These are phyloP conservation scores for Orussus abietinus DNA, from an alignment of 1,140 invertebrate species.

Conservation along the genomic window DNA sequence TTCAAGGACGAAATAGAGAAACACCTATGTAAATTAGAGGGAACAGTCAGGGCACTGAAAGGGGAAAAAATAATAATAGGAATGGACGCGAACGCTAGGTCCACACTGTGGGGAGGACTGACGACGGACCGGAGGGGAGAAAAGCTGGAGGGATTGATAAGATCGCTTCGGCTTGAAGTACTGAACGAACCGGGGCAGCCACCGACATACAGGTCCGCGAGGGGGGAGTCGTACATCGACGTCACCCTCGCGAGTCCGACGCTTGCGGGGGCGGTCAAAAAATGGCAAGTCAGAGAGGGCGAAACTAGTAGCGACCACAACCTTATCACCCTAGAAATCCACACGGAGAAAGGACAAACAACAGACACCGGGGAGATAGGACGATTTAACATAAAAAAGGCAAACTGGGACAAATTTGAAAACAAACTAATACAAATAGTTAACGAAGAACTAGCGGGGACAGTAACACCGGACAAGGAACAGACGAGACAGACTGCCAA, in stretches of 20 bases:
- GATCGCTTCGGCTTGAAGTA: not conserved
- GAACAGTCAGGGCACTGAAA: not conserved
- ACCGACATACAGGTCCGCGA: not conserved
- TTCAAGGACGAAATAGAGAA: too few relatives aligned
- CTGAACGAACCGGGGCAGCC: constrained; percentile 4
- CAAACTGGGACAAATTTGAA: constrained; percentile 16
- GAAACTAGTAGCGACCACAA: constrained; percentile 19
- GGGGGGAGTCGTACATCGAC: constrained; percentile 14
- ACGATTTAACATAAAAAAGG: constrained; percentile 12
- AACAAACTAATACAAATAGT: not conserved
- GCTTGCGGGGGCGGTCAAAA: not conserved
- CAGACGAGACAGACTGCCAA: not conserved
- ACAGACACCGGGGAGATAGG: not conserved
- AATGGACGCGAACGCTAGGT: constrained; percentile 10
- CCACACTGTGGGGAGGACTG: not conserved
- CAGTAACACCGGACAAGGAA: too few relatives aligned
- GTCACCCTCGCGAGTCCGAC: constrained; percentile 1
- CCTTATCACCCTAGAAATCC: not conserved
- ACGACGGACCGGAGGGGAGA: constrained; percentile 12
- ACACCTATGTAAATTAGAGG: not conserved
- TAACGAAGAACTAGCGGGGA: not conserved
- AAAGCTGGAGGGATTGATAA: constrained; percentile 13
- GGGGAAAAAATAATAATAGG: constrained; percentile 10
- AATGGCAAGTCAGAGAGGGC: constrained; percentile 2
- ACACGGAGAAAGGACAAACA: too few relatives aligned